Base-by-base conservation (phyloP, 2,113 vertebrate genomes). In the Cheirogaleus medius region DNA sequence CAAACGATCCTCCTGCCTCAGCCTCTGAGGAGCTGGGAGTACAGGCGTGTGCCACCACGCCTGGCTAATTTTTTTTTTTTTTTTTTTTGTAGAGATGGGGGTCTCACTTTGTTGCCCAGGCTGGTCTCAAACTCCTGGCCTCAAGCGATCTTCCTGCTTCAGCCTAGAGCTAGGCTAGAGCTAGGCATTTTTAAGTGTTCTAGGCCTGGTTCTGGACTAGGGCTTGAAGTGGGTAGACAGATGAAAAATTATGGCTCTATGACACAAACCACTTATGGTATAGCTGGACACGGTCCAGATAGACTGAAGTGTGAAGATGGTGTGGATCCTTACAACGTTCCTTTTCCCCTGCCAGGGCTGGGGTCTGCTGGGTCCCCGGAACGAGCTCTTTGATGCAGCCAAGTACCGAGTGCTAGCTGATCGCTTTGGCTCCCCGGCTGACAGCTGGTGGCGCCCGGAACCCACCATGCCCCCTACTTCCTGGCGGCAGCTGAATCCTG, bases 351-450 rank as follows among this genome's bases (percentile, higher is more conserved):
- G 60, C 0, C 68, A 99, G 99, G 99, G 99, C 97, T 99, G 99
- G 98, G 99, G 99, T 49, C 97, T 99, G 82, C 98, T 99, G 96
- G 99, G 99, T 37, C 99, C 99, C 87, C 97, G 99, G 20, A 99
- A 99, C 2, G 98, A 99, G 97, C 98, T 99, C 5, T 99, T 99
- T 0, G 98, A 98, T 0, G 98, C 98, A 0, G 97, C 99, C 32
- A 98, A 98, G 94, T 98, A 98, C 93, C 88, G 98, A 1, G 97
- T 98, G 25, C 96, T 98, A 11, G 97, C 84, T 1, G 98, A 98
- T 76, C 98, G 98, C 96, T 98, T 99, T 3, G 98, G 98, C 97
- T 98, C 98, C 17, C 98, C 98, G 0, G 98, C 98, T 1, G 98
- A 99, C 83, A 97, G 98, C 93, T 99, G 98, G 98, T 99, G 98